These are phyloP conservation scores for Cepaea hortensis DNA, from an alignment of 2,888 invertebrate genomes.

Conservation along the genomic window DNA sequence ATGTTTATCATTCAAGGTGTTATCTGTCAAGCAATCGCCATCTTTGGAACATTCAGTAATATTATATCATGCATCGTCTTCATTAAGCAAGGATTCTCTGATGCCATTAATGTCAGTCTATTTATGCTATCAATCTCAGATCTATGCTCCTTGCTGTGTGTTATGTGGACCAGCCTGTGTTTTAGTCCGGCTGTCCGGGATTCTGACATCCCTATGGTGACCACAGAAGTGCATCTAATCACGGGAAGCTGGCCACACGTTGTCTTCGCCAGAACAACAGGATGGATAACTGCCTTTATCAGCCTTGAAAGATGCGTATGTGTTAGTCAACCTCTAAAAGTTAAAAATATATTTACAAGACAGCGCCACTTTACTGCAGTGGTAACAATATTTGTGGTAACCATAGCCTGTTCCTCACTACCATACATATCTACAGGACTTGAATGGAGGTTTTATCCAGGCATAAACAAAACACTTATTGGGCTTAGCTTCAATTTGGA, in stretches of 20 bases:
- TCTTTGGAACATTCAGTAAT: neutral
- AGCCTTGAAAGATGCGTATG: slow-evolving; percentile 23
- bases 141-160: neutral
- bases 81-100: slow-evolving; percentile 16
- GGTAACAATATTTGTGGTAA: neutral
- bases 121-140: slow-evolving; percentile 12
- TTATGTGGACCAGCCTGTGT: slow-evolving; percentile 26
- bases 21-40: slow-evolving; percentile 14
- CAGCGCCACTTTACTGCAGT: neutral
- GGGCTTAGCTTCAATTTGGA: neutral
- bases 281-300: slow-evolving; percentile 16
- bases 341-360: slow-evolving; percentile 8
- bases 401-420: neutral
- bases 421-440: slow-evolving; percentile 5
- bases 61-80: neutral
- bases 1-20: slow-evolving; percentile 17
- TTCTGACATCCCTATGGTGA: neutral
- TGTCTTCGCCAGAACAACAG: slow-evolving; percentile 1
- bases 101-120: slow-evolving; percentile 26
- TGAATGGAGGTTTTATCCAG: slow-evolving; percentile 10
- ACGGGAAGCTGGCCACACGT: slow-evolving; percentile 35
- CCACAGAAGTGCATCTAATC: neutral
- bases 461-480: slow-evolving; percentile 19
- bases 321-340: slow-evolving; percentile 23
- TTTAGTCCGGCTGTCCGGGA: neutral